Base-by-base conservation (phyloP, 2,113 vertebrate genomes). In the Labeo catla region DNA sequence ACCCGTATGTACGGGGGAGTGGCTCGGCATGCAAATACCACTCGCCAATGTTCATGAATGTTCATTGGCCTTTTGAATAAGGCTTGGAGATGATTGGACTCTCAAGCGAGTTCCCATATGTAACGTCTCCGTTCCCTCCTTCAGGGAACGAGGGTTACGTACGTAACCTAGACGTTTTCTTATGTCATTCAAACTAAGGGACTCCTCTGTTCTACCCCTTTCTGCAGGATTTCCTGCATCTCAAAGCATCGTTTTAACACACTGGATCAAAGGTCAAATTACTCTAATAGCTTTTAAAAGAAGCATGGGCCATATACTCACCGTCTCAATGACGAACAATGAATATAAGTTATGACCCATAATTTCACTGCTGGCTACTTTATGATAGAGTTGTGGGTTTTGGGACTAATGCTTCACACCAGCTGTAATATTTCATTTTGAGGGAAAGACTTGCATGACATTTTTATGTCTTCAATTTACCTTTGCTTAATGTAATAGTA, bases 211-310 rank as follows among this genome's bases (percentile, higher is more conserved):
- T 52, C 21, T 16, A 47, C 59, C 11, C 50, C 43, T 79, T 36
- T 45, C 28, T 68, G 65, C 28, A 70, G 66, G 36, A 70, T 39
- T 36, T 36, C 39, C 23, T 78, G 82, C 63, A 15, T 84, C 80
- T 87, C 80, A 43, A 47, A 78, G 65, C 45, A 8, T 86, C 81
- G n/a, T 36, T 86, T 87, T 82, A 76, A 79, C 50, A 80, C 23
- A 47, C 11, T 19, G 34, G n/a, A 61, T 19, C 19, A 87, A 87
- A 84, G 86, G 54, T 86, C 80, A 87, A 91, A 89, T 36, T 65
- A 74, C 28, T 52, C 81, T 83, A 88, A 88, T 82, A 84, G 72
- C 23, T 47, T 81, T 84, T 79, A 84, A 79, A 86, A 84, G 72
- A 84, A 82, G 47, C 63, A 49, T 2, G 50, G 79, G 52, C 21